Conservation (phyloP, 2,888 invertebrate species). For the Chalcis sispes region DNA sequence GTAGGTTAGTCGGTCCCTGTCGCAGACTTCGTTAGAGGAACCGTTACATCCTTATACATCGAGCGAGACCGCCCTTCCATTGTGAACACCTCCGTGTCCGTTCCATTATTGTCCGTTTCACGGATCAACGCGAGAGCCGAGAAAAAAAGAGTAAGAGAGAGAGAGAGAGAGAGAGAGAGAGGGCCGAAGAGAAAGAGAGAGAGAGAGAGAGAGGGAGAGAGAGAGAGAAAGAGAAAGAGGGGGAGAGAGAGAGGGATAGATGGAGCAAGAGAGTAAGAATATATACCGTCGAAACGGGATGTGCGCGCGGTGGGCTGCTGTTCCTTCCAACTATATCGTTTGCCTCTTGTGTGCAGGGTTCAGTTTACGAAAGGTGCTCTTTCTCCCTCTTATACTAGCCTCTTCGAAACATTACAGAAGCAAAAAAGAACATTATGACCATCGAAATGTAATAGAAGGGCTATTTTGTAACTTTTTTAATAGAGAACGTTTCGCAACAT, state of each 20-base stretch:
- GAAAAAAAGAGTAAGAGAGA: conserved; percentile 18
- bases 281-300: conserved; percentile 43
- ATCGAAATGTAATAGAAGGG: no score
- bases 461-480: no score
- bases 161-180: conserved; percentile 7
- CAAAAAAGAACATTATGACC: no score
- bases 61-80: conserved; percentile 64
- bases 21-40: conserved; percentile 66
- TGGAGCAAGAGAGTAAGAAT: not conserved
- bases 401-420: no score
- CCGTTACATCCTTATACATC: conserved; percentile 66
- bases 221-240: conserved; percentile 12
- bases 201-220: conserved; percentile 4
- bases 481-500: no score
- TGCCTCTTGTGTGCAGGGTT: conserved; percentile 6
- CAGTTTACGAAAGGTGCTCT: conserved; percentile 14
- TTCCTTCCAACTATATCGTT: not conserved
- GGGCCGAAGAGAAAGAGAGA: conserved; percentile 27
- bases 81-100: conserved; percentile 57
- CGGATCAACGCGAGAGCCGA: conserved; percentile 52
- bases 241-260: conserved; percentile 23
- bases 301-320: conserved; percentile 11
- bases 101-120: conserved; percentile 64
- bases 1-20: conserved; percentile 69
- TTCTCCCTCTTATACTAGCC: no score